Base-by-base conservation (phyloP, 1,140 invertebrate species). In the Drosophila truncata region DNA sequence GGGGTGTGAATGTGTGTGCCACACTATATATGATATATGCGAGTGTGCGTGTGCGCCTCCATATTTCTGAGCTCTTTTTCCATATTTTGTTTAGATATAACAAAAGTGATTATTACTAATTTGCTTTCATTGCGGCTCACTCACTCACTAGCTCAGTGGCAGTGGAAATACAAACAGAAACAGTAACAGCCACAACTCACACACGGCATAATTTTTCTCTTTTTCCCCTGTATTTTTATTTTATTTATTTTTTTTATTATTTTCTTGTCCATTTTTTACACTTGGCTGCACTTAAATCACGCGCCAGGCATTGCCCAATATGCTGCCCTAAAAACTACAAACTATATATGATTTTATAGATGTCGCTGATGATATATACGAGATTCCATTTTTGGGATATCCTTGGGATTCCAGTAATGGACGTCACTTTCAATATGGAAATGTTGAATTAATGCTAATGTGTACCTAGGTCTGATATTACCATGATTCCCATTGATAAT, bases 61-160 rank as follows among this genome's bases (percentile, higher is more conserved):
- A 60, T 65, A 61, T 76, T n/a, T n/a, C 62, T 83, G 46, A 77
- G 69, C 67, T 61, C 60, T 55, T 60, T 78, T 78, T 57, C 63
- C 66, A 74, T 85, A 77, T 84, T 80, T 72, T 87, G 80, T 88
- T 88, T 88, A 88, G 71, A 83, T 78, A 87, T 71, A 88, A 84
- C 77, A 83, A 78, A 88, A 83, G 65, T 82, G 75, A 88, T 88
- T 87, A 83, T 88, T 84, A 86, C 78, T 85, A 83, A 87, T 87
- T 87, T 88, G 78, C 80, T 88, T 87, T 80, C 77, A 77, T 88
- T 83, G 83, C 80, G 54, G 55, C 64, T 52, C 42, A 54, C 47
- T 71, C 69, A 20, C 49, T 59, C 59, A 6, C 42, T 23, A 9
- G 9, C 10, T 27, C 27, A 13, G 25, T 58, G 57, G 57, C 57